These are phyloP conservation scores for Lagodon rhomboides DNA, from an alignment of 2,797 vertebrate genomes.

Conservation along the genomic window DNA sequence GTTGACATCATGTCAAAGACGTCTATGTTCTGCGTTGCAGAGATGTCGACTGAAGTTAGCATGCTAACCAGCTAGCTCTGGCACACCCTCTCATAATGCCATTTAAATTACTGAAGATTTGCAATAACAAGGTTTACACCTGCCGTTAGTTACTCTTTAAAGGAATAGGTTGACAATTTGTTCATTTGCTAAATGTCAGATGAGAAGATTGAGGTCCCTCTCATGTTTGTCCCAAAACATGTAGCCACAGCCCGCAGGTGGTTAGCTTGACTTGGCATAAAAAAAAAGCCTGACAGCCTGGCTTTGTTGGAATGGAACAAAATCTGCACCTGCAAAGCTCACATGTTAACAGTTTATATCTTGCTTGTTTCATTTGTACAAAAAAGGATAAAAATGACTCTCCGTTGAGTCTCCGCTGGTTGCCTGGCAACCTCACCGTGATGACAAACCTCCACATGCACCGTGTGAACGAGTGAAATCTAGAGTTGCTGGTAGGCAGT, in stretches of 20 bases:
- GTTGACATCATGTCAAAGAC: no score
- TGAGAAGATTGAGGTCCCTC: background rate
- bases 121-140: background rate
- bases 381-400: background rate
- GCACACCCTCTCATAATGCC: no score
- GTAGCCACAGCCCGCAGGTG: background rate
- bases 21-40: no score
- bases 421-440: background rate
- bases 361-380: background rate
- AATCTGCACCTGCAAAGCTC: background rate
- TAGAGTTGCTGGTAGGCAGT: background rate
- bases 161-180: background rate
- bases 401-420: background rate
- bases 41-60: no score
- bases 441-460: background rate
- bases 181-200: background rate
- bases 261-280: background rate
- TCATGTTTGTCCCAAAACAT: background rate
- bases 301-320: background rate
- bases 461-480: background rate
- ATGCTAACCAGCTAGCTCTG: no score
- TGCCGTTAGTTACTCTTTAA: background rate
- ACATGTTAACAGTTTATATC: background rate
- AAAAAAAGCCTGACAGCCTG: background rate
- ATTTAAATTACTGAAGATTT: background rate